Percentiles rank a stretch among this genome's conserved stretches.
Conservation (phyloP, 2,888 invertebrate species). For the Acronicta aceris region DNA sequence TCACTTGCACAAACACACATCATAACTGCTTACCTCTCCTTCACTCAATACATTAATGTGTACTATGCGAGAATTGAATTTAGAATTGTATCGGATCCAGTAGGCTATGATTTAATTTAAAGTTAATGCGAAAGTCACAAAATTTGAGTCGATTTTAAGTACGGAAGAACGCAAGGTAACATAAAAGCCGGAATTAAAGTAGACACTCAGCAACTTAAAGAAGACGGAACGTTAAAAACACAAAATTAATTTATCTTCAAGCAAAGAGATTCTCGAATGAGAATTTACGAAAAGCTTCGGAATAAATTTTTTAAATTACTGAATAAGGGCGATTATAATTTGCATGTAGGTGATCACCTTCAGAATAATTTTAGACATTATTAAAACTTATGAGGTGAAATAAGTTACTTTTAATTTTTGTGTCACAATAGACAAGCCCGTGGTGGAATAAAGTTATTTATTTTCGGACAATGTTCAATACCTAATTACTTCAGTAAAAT, state of each 20-base stretch:
- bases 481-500: no score
- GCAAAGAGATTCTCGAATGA: slow-evolving; percentile 66
- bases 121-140: background rate
- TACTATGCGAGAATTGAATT: background rate
- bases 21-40: no score
- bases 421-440: slow-evolving; percentile 20
- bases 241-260: slow-evolving; percentile 71
- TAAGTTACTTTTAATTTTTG: no score
- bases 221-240: slow-evolving; percentile 55
- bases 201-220: slow-evolving; percentile 39
- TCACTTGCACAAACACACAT: no score
- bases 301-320: slow-evolving; percentile 60
- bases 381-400: slow-evolving; percentile 69
- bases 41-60: no score
- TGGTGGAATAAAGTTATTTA: slow-evolving; percentile 20
- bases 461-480: slow-evolving; percentile 10
- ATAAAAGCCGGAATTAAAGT: slow-evolving; percentile 38
- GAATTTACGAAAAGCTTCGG: slow-evolving; percentile 60
- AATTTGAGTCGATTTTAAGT: slow-evolving; percentile 16
- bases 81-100: background rate
- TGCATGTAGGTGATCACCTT: slow-evolving; percentile 69
- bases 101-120: background rate
- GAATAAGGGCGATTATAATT: slow-evolving; percentile 60
- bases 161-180: slow-evolving; percentile 30
- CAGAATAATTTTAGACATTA: slow-evolving; percentile 65